Evolutionary conservation across 2,888 invertebrate species (phyloP).

Genomic region (Lasioglossum figueresi): DNA sequence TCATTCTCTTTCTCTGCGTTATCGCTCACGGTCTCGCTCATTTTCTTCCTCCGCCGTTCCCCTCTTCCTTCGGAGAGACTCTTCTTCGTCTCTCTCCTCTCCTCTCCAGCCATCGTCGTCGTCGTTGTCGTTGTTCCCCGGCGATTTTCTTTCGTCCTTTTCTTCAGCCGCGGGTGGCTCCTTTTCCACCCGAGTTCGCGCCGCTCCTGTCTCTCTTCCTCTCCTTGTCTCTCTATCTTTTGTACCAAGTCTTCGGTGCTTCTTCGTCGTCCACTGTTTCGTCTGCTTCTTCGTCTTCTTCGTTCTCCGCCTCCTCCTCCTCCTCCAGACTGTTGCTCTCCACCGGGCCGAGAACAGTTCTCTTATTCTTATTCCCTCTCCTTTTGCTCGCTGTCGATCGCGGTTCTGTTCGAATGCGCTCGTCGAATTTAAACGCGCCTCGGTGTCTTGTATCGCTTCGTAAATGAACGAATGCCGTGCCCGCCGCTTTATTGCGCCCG

Average conservation of each 20-base stretch:
- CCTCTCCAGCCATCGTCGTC: constrained; percentile 31
- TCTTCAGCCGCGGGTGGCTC: constrained; percentile 66
- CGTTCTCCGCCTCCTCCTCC: background rate
- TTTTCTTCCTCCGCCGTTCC: constrained; percentile 59
- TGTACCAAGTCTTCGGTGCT: background rate
- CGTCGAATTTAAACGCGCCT: constrained; percentile 72
- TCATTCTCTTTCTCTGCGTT: constrained; percentile 68
- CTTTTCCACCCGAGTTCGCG: constrained; percentile 68
- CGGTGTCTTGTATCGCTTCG: constrained; percentile 67
- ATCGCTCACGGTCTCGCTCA: constrained; percentile 69
- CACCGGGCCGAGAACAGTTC: background rate
- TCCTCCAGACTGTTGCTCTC: constrained; percentile 10
- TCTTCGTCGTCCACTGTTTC: background rate
- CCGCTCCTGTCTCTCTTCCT: constrained; percentile 42
- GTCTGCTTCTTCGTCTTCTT: background rate
- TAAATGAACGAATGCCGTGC: constrained; percentile 65
- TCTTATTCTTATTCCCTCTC: constrained; percentile 24
- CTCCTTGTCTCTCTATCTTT: background rate
- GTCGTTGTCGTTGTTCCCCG: constrained; percentile 45
- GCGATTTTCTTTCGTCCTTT: constrained; percentile 50
- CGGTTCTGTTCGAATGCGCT: constrained; percentile 65
- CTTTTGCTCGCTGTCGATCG: constrained; percentile 68
- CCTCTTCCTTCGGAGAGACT: background rate
- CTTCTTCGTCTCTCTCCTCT: constrained; percentile 7
- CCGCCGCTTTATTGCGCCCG: constrained; percentile 62